A percentile compares a stretch with the other conserved stretches of the same genome.
Evolutionary conservation across 2,888 invertebrate species (phyloP).

Genomic region (Eugnorisma glareosa): DNA sequence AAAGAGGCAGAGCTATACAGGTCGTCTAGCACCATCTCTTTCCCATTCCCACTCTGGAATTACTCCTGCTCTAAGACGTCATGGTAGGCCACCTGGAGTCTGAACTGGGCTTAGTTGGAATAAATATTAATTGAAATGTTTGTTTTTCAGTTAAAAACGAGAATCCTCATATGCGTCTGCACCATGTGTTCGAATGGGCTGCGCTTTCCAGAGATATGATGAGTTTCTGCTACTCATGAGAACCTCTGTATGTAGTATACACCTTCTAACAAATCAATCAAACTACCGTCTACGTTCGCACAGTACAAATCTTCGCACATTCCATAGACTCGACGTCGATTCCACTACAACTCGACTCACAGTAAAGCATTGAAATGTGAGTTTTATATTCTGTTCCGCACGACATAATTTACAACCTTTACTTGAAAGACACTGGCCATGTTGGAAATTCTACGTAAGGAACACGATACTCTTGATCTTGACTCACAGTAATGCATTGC

Average conservation of each 20-base stretch:
- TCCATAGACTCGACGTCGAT: background rate
- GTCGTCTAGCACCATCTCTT: no score
- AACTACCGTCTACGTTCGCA: background rate
- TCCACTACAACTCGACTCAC: background rate
- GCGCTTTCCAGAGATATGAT: conserved; percentile 80
- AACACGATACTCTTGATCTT: background rate
- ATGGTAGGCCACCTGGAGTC: no score
- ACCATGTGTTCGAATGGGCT: conserved; percentile 84
- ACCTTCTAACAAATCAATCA: background rate
- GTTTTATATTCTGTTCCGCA: background rate
- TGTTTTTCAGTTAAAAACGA: conserved; percentile 82
- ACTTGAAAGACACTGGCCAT: background rate
- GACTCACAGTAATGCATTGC: background rate
- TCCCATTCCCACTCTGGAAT: no score
- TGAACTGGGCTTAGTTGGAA: no score
- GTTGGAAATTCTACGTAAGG: background rate
- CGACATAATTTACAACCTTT: background rate
- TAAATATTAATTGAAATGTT: conserved; percentile 10
- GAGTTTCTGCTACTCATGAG: conserved; percentile 65
- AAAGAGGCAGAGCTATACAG: no score
- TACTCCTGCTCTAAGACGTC: no score
- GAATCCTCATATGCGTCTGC: conserved; percentile 84
- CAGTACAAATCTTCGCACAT: background rate
- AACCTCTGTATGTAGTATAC: background rate
- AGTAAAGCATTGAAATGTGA: background rate